phyloP scores from a whole-genome alignment of 2,797 vertebrate genomes.

The Periophthalmus magnuspinnatus region DNA sequence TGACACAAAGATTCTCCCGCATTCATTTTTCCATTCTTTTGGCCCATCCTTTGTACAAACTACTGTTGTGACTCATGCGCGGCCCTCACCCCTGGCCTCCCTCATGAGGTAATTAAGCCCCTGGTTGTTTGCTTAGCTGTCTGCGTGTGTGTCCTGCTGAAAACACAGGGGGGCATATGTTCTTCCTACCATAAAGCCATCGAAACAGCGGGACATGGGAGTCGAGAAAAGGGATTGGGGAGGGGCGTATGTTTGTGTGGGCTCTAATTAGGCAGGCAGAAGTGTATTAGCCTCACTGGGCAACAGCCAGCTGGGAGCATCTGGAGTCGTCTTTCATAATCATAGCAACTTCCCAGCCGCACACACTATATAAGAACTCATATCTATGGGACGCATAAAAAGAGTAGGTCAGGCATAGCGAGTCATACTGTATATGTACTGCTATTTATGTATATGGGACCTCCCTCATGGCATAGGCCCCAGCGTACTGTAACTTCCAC shows the following conservation, averaged over 20 bases:
- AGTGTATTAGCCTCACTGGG: conserved; percentile 72
- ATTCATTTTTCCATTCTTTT: conserved; percentile 12
- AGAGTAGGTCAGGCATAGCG: conserved; percentile 51
- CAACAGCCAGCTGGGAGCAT: conserved; percentile 75
- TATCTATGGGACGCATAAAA: conserved; percentile 58
- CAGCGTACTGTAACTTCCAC: not conserved
- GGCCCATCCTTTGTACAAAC: conserved; percentile 39
- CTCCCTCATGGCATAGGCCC: conserved; percentile 35
- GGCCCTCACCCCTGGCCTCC: conserved; percentile 59
- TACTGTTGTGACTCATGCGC: conserved; percentile 49
- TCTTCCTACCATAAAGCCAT: conserved; percentile 69
- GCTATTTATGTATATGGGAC: conserved; percentile 65
- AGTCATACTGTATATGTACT: conserved; percentile 48
- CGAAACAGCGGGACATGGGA: conserved; percentile 61
- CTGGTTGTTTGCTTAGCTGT: conserved; percentile 73
- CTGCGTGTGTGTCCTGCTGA: conserved; percentile 70
- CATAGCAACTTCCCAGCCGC: conserved; percentile 36
- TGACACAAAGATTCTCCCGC: conserved; percentile 16
- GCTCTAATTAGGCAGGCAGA: conserved; percentile 73
- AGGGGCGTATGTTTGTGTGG: conserved; percentile 40
- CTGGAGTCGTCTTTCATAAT: conserved; percentile 71
- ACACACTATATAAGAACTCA: conserved; percentile 50
- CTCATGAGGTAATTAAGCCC: conserved; percentile 64
- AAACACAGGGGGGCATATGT: conserved; percentile 68
- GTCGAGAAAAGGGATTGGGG: conserved; percentile 49